phyloP scores from a whole-genome alignment of 2,113 vertebrate species.

The Pardalotus punctatus region DNA sequence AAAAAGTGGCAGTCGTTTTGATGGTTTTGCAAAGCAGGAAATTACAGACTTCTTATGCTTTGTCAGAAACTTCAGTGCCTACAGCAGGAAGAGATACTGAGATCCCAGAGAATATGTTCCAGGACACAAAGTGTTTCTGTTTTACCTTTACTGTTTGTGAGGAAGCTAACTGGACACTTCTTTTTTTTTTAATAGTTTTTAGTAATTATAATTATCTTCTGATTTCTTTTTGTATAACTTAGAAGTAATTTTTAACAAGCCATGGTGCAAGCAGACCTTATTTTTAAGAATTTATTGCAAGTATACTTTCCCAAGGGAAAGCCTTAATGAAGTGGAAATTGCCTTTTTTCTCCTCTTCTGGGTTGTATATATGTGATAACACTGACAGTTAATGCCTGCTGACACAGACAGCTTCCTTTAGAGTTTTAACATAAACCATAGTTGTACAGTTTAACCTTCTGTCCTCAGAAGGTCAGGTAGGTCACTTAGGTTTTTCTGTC shows the following conservation, averaged over 20 bases:
- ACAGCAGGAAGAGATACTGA: background rate
- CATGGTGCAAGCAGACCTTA: background rate
- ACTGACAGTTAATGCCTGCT: background rate
- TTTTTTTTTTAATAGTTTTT: background rate
- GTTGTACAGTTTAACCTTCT: background rate
- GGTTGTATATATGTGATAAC: accelerated
- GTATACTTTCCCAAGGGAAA: background rate
- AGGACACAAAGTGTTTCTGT: background rate
- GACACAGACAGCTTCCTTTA: background rate
- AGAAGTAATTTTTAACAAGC: background rate
- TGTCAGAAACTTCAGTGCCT: background rate
- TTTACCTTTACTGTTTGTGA: background rate
- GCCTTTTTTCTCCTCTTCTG: background rate
- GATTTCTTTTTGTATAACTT: background rate
- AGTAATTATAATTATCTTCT: background rate
- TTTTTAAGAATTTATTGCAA: background rate
- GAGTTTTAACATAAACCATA: background rate
- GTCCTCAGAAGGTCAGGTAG: background rate
- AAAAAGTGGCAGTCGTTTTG: background rate
- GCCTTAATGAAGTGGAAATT: background rate
- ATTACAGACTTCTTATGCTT: background rate
- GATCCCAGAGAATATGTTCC: background rate
- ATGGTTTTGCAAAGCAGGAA: background rate
- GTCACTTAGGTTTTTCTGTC: background rate
- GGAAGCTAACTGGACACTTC: background rate